A percentile compares a stretch with the other conserved stretches of the same genome.
phyloP scores from a whole-genome alignment of 2,113 vertebrate genomes.

The Xenopus borealis region DNA sequence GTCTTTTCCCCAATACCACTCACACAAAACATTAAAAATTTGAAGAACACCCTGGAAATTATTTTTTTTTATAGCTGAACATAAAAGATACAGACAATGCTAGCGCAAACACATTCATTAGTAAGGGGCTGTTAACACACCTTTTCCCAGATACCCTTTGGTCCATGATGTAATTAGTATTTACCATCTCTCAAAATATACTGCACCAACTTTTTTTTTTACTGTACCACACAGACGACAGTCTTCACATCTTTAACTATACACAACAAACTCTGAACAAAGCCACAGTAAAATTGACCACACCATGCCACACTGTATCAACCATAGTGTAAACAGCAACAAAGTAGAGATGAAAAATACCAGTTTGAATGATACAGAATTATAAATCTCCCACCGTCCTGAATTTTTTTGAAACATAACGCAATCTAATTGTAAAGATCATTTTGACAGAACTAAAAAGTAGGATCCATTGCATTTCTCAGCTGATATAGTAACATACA shows the following conservation, averaged over 20 bases:
- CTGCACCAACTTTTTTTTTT: neutral
- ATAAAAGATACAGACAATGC: slow-evolving; percentile 74
- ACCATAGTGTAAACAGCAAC: neutral
- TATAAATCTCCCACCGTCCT: no score
- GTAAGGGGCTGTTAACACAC: slow-evolving; percentile 32
- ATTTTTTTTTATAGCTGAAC: slow-evolving; percentile 62
- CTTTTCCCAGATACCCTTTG: neutral
- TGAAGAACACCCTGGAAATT: slow-evolving; percentile 59
- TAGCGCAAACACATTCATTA: slow-evolving; percentile 68
- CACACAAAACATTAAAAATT: slow-evolving; percentile 65
- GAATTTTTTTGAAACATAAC: no score
- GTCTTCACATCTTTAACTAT: slow-evolving; percentile 31
- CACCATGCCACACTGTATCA: slow-evolving; percentile 22
- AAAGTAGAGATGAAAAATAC: neutral
- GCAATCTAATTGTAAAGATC: no score
- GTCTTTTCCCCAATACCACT: slow-evolving; percentile 61
- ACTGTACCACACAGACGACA: slow-evolving; percentile 33
- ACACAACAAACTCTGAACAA: slow-evolving; percentile 30
- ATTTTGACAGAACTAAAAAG: neutral
- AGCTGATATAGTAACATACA: neutral
- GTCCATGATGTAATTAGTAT: slow-evolving; percentile 23
- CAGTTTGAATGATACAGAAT: no score
- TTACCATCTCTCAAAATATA: slow-evolving; percentile 23
- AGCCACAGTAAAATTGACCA: slow-evolving; percentile 26
- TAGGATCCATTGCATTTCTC: neutral